These are phyloP conservation scores for Pelagia noctiluca DNA, from an alignment of 30 jellyfish, hydroid and myxozoan species.

Conservation along the genomic window DNA sequence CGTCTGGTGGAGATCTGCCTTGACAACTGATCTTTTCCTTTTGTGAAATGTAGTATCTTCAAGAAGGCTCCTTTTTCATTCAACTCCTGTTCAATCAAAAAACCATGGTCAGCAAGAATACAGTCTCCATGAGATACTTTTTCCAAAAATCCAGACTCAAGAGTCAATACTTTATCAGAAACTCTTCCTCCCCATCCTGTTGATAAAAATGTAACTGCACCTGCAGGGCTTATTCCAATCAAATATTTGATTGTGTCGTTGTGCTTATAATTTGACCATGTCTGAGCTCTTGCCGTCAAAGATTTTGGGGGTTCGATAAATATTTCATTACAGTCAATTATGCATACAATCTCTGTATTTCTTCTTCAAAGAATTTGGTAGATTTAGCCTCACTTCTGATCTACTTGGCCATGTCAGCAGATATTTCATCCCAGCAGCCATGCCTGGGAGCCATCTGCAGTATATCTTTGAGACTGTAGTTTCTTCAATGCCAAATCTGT, in stretches of 20 bases:
- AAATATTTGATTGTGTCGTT: slow-evolving; percentile 23
- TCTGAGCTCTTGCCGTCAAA: slow-evolving; percentile 54
- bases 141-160: slow-evolving; percentile 45
- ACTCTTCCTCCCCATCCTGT: slow-evolving; percentile 61
- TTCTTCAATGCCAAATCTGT: slow-evolving; percentile 26
- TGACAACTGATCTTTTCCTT: slow-evolving; percentile 71
- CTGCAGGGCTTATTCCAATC: slow-evolving; percentile 60
- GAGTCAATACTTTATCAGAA: slow-evolving; percentile 43
- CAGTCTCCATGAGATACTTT: slow-evolving; percentile 51
- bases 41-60: slow-evolving; percentile 59
- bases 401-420: slow-evolving; percentile 45
- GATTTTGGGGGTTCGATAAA: slow-evolving; percentile 46
- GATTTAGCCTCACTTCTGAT: slow-evolving; percentile 6
- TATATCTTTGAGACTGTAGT: slow-evolving; percentile 13
- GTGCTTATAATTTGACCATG: slow-evolving; percentile 54
- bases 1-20: too few species aligned
- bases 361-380: slow-evolving; percentile 27
- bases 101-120: slow-evolving; percentile 66
- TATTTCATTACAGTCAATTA: slow-evolving; percentile 52
- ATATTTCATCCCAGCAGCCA: slow-evolving; percentile 22
- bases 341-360: slow-evolving; percentile 45
- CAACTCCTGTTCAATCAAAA: slow-evolving; percentile 63
- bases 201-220: slow-evolving; percentile 51
- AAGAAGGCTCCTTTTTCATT: slow-evolving; percentile 62
- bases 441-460: slow-evolving; percentile 36